Evolutionary conservation across 2,797 vertebrate genomes (phyloP).

Genomic region (Sebastiscus tertius): DNA sequence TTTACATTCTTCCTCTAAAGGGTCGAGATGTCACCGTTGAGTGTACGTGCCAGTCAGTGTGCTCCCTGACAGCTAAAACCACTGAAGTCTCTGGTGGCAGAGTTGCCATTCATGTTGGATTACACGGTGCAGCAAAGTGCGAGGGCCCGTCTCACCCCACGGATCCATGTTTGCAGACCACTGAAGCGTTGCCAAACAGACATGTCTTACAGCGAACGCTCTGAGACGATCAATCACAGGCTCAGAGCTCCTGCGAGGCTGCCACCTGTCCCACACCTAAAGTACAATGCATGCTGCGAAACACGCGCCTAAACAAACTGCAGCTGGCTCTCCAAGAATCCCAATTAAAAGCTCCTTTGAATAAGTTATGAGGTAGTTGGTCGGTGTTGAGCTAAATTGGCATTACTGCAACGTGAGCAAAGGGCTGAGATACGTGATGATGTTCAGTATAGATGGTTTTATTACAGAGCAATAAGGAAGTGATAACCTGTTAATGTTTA

Average conservation of each 20-base stretch:
- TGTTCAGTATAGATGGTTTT: neutral
- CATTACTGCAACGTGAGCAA: neutral
- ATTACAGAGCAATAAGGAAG: conserved; percentile 64
- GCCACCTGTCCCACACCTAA: conserved; percentile 48
- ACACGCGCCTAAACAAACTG: neutral
- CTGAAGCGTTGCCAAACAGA: conserved; percentile 52
- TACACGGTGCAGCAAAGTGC: conserved; percentile 20
- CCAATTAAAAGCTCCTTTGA: conserved; percentile 31
- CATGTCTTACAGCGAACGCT: conserved; percentile 17
- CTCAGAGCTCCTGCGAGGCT: conserved; percentile 26
- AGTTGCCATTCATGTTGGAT: conserved; percentile 29
- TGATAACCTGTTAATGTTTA: conserved; percentile 46
- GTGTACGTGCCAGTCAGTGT: neutral
- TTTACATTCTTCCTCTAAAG: neutral
- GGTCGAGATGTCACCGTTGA: neutral
- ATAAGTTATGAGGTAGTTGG: conserved; percentile 36
- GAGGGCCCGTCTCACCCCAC: conserved; percentile 8
- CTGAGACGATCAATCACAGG: conserved; percentile 35
- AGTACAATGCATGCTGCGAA: neutral
- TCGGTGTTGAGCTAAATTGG: neutral
- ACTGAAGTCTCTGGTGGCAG: neutral
- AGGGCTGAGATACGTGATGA: neutral
- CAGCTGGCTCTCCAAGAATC: conserved; percentile 19
- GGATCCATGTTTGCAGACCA: conserved; percentile 34
- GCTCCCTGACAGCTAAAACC: neutral